Evolutionary conservation across 2,888 invertebrate species (phyloP), one percentile per base, ranked within the genome.

Genomic region (Drosophila ustulata): DNA sequence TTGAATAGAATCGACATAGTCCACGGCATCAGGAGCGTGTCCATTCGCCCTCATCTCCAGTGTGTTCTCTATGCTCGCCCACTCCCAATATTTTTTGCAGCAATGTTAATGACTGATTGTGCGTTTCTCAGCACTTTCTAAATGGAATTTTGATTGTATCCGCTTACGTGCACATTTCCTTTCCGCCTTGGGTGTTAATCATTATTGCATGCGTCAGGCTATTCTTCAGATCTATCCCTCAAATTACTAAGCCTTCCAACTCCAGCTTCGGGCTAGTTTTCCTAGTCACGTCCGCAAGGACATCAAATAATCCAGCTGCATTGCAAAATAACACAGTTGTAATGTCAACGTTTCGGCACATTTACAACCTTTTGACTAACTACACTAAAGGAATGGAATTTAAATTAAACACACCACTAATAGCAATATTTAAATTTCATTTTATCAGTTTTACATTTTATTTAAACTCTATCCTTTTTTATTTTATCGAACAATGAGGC

Each of bases 61-160:
- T 34, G 11, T 25, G 9, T 25, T 25, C 25, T 25, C 9, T 45
- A 25, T 37, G 28, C 26, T 23, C 34, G 53, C 26, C n/a, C 59
- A 25, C 32, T 34, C 50, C 52, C 37, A 55, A 2, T 37, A 37
- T 39, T 41, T 56, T 73, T 58, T 61, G 67, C 63, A 75, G 46
- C 53, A 65, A 75, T 80, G 85, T 72, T 86, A 88, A 86, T 85
- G 88, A 88, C 86, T 81, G 86, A 86, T 86, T 86, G 85, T 86
- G 82, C 85, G 82, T 74, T 78, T 76, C 80, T 83, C 80, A 76
- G 75, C 76, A 62, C 66, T 72, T 78, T 71, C 70, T 57, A 85
- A 85, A 88, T 85, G 88, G 78, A 88, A 83, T 88, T 88, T 89
- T 88, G 88, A 88, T 88, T 89, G 89, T 88, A 82, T 89, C 88